A percentile compares a stretch with the other conserved stretches of the same genome.
phyloP scores from a whole-genome alignment of 2,113 vertebrate genomes.

The Phaethon lepturus region DNA sequence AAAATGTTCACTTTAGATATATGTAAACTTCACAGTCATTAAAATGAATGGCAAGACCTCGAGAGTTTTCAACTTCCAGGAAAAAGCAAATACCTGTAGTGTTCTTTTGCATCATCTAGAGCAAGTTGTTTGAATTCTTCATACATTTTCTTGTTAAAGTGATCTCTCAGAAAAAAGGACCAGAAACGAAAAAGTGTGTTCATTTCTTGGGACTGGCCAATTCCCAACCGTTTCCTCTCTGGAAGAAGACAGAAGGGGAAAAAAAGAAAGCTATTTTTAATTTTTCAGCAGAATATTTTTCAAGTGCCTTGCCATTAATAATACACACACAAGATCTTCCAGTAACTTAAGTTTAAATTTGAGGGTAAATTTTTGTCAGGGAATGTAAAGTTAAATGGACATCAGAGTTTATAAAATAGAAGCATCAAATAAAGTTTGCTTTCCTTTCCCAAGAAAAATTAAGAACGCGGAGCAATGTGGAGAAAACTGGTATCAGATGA shows the following conservation, averaged over 20 bases:
- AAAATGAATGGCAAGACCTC: neutral
- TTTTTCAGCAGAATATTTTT: neutral
- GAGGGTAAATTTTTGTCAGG: neutral
- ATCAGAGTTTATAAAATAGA: neutral
- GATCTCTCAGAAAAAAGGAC: slow-evolving; percentile 97
- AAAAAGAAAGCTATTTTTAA: neutral
- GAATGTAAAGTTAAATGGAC: neutral
- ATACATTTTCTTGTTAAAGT: slow-evolving; percentile 98
- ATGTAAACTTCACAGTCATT: neutral
- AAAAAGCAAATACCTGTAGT: slow-evolving; percentile 85
- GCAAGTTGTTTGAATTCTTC: slow-evolving; percentile 93
- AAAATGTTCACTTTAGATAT: neutral
- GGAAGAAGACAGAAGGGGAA: neutral
- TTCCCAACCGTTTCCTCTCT: slow-evolving; percentile 94
- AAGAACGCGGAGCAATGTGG: neutral
- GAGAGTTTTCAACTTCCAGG: neutral
- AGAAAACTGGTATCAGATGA: neutral
- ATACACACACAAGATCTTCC: neutral
- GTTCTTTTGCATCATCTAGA: slow-evolving; percentile 92
- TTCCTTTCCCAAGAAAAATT: neutral
- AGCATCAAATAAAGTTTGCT: neutral
- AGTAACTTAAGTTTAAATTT: neutral
- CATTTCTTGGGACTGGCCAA: slow-evolving; percentile 97
- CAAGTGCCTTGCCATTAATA: neutral
- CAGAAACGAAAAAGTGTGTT: slow-evolving; percentile 98